Percentiles rank a stretch among this genome's conserved stretches.
Evolutionary conservation across 1,140 invertebrate species (phyloP).

Genomic region (Leptinotarsa lineolata): DNA sequence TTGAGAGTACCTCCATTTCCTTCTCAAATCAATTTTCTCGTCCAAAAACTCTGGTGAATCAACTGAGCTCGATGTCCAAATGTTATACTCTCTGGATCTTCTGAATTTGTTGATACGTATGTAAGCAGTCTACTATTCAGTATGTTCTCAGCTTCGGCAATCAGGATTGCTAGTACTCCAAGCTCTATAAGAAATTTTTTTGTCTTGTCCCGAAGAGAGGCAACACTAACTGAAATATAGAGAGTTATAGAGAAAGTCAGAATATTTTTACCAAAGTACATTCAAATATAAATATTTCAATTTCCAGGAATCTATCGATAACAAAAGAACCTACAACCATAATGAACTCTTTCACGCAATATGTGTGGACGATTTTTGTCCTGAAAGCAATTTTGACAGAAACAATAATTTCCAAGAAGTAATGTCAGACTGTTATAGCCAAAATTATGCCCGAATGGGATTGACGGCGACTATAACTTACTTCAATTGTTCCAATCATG

Average conservation of each 20-base stretch:
- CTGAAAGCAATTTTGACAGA: background rate
- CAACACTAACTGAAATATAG: too few relatives aligned
- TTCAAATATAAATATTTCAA: background rate
- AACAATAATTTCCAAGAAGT: background rate
- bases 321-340: slow-evolving; percentile 17
- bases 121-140: background rate
- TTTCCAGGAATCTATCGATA: slow-evolving; percentile 14
- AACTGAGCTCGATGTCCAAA: background rate
- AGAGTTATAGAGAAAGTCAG: too few relatives aligned
- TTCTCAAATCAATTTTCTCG: background rate
- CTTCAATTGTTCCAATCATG: slow-evolving; percentile 9
- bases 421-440: slow-evolving; percentile 12
- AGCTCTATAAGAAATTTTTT: too few relatives aligned
- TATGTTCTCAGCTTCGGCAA: background rate
- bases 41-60: background rate
- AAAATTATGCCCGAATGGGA: slow-evolving; percentile 8
- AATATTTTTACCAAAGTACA: too few relatives aligned
- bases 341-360: slow-evolving; percentile 23
- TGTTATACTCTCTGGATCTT: background rate
- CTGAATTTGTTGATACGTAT: background rate
- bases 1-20: background rate
- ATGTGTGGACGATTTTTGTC: slow-evolving; percentile 16
- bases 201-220: too few relatives aligned
- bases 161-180: background rate
- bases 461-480: background rate